These are phyloP conservation scores for Hippolais icterina DNA, from an alignment of 2,113 vertebrate genomes.

Conservation along the genomic window DNA sequence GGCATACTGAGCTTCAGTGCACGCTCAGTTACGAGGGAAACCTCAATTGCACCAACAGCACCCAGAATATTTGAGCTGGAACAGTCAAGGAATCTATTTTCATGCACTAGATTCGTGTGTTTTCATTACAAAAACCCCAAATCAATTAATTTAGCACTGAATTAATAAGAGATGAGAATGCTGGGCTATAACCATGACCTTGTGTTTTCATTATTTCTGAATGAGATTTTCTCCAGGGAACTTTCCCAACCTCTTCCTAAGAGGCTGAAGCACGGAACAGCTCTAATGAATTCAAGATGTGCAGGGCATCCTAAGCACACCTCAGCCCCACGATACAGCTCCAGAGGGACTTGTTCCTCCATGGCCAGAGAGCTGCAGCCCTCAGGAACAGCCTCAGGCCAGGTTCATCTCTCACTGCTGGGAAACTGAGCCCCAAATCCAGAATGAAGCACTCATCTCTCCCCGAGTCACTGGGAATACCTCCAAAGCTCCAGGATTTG, in stretches of 20 bases:
- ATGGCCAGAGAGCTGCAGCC: neutral
- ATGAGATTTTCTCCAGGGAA: neutral
- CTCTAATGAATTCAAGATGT: neutral
- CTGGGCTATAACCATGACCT: neutral
- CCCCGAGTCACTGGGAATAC: neutral
- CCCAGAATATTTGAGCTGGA: neutral
- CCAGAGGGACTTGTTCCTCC: neutral
- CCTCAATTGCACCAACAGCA: neutral
- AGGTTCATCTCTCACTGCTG: neutral
- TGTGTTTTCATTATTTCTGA: neutral
- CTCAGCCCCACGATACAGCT: neutral
- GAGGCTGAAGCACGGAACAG: neutral
- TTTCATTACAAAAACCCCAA: neutral
- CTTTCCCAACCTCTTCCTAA: neutral
- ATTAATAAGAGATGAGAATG: neutral
- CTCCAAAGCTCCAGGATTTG: neutral
- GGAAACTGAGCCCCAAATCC: neutral
- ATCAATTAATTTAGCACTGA: neutral
- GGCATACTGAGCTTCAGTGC: neutral
- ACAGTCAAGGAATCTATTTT: neutral
- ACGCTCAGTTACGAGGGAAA: neutral
- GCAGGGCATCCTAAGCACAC: neutral
- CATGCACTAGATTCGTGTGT: neutral
- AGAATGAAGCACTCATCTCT: neutral
- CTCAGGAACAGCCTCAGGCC: neutral